A percentile compares a stretch with the other conserved stretches of the same genome.
Evolutionary conservation across 2,888 invertebrate genomes (phyloP).

Genomic region (Antheraea assamensis): DNA sequence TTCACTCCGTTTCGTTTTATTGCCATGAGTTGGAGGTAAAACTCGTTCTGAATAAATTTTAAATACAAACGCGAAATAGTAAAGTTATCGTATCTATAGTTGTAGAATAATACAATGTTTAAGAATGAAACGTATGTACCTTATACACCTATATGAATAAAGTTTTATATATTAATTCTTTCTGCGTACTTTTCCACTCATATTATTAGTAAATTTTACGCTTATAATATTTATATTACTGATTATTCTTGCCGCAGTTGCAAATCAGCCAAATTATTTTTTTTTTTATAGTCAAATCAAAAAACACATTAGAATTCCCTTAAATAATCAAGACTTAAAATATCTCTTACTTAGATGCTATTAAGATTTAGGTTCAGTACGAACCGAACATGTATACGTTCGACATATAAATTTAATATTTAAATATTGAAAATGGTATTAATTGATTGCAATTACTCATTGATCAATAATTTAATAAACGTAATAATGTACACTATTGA

Average conservation of each 20-base stretch:
- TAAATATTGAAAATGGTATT: background rate
- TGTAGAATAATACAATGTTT: background rate
- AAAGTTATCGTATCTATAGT: background rate
- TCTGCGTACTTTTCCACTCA: background rate
- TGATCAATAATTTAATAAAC: too few relatives aligned
- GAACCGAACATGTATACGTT: too few relatives aligned
- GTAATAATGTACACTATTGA: too few relatives aligned
- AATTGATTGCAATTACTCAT: background rate
- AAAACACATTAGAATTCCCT: too few relatives aligned
- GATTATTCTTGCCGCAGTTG: too few relatives aligned
- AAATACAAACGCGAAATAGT: slow-evolving; percentile 20
- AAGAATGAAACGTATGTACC: too few relatives aligned
- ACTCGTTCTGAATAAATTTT: slow-evolving; percentile 37
- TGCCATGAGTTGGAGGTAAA: slow-evolving; percentile 31
- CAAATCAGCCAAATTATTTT: too few relatives aligned
- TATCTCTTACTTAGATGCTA: background rate
- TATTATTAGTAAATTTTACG: too few relatives aligned
- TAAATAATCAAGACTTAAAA: background rate
- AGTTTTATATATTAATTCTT: background rate
- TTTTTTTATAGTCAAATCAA: too few relatives aligned
- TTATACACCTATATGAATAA: background rate
- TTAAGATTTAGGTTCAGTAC: background rate
- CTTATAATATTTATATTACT: too few relatives aligned
- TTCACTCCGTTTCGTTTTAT: slow-evolving; percentile 36
- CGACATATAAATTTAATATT: background rate